Percentiles rank a stretch among this genome's conserved stretches.
Evolutionary conservation across 2,888 invertebrate genomes (phyloP).

Genomic region (Morpho deidamia): DNA sequence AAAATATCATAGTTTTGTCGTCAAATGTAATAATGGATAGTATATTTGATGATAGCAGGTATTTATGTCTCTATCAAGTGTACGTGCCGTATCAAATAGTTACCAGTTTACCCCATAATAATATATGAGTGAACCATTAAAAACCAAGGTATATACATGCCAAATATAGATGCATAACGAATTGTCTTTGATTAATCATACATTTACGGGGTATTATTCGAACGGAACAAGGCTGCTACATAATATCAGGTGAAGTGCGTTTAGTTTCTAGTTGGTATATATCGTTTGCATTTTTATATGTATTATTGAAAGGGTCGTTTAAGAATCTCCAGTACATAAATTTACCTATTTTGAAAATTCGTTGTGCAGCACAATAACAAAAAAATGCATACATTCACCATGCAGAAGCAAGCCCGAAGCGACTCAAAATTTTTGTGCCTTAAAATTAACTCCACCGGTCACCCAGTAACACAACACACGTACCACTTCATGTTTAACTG

Average conservation of each 20-base stretch:
- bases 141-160: slow-evolving; percentile 5
- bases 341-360: slow-evolving; percentile 7
- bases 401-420: slow-evolving; percentile 63
- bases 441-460: slow-evolving; percentile 9
- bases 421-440: slow-evolving; percentile 14
- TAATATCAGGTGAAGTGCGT: slow-evolving; percentile 1
- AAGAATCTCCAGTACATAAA: not conserved
- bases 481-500: slow-evolving; percentile 8
- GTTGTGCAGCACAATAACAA: slow-evolving; percentile 20
- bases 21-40: no score
- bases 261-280: not conserved
- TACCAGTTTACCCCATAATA: no score
- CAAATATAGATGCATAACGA: slow-evolving; percentile 10
- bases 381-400: slow-evolving; percentile 37
- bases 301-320: not conserved
- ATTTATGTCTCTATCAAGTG: not conserved
- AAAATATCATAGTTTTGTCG: not conserved
- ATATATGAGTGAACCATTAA: not conserved
- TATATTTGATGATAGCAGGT: not conserved
- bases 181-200: not conserved
- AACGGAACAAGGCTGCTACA: not conserved
- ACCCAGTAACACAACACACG: not conserved
- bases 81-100: not conserved
- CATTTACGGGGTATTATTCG: not conserved
- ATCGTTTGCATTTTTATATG: not conserved